These are phyloP conservation scores for Hirtodrosophila cameraria DNA, from an alignment of 2,888 invertebrate species.

Conservation along the genomic window DNA sequence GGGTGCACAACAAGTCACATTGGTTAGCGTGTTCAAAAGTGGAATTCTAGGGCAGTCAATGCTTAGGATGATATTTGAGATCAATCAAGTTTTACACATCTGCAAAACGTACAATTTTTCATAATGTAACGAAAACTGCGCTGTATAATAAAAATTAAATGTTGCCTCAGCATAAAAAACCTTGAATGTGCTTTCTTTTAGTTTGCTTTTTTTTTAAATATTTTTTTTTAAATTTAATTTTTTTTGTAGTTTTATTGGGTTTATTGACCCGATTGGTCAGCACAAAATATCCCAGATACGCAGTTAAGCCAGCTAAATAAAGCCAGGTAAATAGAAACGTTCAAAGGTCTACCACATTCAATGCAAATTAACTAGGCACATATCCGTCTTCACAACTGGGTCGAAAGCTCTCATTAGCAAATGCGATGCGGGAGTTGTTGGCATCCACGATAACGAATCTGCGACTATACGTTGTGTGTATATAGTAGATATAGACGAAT, in stretches of 20 bases:
- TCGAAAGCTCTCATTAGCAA: conserved; percentile 66
- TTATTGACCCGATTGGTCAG: conserved; percentile 67
- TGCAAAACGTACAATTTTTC: conserved; percentile 39
- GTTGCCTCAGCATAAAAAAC: conserved; percentile 31
- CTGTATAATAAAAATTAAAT: conserved; percentile 20
- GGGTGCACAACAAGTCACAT: conserved; percentile 53
- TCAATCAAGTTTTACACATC: conserved; percentile 28
- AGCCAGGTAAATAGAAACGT: conserved; percentile 42
- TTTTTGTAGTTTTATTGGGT: conserved; percentile 19
- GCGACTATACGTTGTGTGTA: conserved; percentile 1
- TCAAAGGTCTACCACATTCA: conserved; percentile 62
- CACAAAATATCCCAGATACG: conserved; percentile 56
- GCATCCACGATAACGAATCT: conserved; percentile 34
- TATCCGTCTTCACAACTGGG: conserved; percentile 72
- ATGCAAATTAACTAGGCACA: conserved; percentile 76
- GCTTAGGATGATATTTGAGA: conserved; percentile 17
- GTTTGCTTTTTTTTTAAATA: not conserved
- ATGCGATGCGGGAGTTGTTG: conserved; percentile 28
- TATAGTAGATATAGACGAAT: conserved; percentile 29
- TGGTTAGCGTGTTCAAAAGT: conserved; percentile 53
- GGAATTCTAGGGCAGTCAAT: conserved; percentile 42
- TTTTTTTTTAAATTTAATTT: conserved; percentile 2
- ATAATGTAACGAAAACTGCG: conserved; percentile 42
- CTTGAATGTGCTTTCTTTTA: conserved; percentile 37
- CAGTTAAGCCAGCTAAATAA: conserved; percentile 44